These are phyloP conservation scores for Caenorhabditis drosophilae DNA, from an alignment of 2,888 invertebrate species.

Conservation along the genomic window DNA sequence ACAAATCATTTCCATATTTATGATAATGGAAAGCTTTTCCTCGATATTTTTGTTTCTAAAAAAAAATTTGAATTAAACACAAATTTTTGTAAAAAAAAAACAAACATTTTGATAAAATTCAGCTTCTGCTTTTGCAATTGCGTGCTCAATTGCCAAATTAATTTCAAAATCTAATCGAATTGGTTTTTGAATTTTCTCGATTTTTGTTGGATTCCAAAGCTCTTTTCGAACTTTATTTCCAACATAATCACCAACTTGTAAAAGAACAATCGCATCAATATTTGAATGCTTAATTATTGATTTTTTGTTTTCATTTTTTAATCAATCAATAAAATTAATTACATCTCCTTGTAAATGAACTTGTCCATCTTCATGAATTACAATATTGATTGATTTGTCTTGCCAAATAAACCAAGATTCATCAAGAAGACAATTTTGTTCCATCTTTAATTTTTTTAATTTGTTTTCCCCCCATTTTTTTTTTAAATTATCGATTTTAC, in stretches of 20 bases:
- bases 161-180: constrained; percentile 72
- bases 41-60: constrained; percentile 43
- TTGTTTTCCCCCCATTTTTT: constrained; percentile 50
- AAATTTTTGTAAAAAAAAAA: neutral
- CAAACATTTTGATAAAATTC: constrained; percentile 61
- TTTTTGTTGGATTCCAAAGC: constrained; percentile 44
- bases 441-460: constrained; percentile 7
- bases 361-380: constrained; percentile 46
- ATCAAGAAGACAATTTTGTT: constrained; percentile 71
- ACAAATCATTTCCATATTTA: constrained; percentile 60
- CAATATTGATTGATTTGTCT: constrained; percentile 73
- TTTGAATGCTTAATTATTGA: constrained; percentile 55
- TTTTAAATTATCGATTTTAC: too few species aligned
- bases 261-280: constrained; percentile 55
- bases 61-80: neutral
- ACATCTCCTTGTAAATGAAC: constrained; percentile 74
- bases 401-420: constrained; percentile 75
- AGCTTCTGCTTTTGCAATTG: constrained; percentile 71
- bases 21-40: constrained; percentile 35
- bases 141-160: constrained; percentile 70
- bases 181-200: constrained; percentile 62
- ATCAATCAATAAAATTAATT: too few species aligned
- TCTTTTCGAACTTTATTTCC: constrained; percentile 37
- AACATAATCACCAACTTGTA: constrained; percentile 51
- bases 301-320: neutral